Conservation (phyloP, 2,113 vertebrate genomes). For the Lepus americanus region DNA sequence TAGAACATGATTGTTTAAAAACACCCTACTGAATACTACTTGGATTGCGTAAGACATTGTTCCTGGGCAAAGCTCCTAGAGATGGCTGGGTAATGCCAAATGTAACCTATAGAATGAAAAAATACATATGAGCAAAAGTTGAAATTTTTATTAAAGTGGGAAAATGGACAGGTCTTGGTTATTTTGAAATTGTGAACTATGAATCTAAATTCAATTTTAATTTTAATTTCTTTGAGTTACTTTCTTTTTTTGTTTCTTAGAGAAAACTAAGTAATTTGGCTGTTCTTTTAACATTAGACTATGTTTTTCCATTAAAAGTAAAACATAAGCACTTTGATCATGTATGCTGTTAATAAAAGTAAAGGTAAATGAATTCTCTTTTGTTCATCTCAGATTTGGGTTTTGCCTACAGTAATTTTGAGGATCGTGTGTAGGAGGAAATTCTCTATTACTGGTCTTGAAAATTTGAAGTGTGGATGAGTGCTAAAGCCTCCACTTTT, state of each 20-base stretch:
- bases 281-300: constrained; percentile 25
- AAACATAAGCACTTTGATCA: background rate
- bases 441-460: background rate
- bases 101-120: background rate
- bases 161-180: background rate
- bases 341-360: background rate
- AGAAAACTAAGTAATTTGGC: background rate
- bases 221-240: constrained; percentile 14
- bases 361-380: background rate
- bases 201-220: constrained; percentile 14
- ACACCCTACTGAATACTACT: background rate
- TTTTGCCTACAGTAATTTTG: background rate
- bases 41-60: background rate
- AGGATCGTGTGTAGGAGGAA: background rate
- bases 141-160: constrained; percentile 9
- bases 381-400: background rate
- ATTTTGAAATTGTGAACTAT: background rate
- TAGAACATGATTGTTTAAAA: constrained; percentile 31
- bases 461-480: constrained; percentile 9
- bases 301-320: constrained; percentile 20
- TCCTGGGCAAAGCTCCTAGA: background rate
- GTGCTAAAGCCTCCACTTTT: background rate
- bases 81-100: background rate
- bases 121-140: background rate
- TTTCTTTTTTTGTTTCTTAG: background rate